These are phyloP conservation scores for Falco rusticolus DNA, from an alignment of 2,797 vertebrate species.

Conservation along the genomic window DNA sequence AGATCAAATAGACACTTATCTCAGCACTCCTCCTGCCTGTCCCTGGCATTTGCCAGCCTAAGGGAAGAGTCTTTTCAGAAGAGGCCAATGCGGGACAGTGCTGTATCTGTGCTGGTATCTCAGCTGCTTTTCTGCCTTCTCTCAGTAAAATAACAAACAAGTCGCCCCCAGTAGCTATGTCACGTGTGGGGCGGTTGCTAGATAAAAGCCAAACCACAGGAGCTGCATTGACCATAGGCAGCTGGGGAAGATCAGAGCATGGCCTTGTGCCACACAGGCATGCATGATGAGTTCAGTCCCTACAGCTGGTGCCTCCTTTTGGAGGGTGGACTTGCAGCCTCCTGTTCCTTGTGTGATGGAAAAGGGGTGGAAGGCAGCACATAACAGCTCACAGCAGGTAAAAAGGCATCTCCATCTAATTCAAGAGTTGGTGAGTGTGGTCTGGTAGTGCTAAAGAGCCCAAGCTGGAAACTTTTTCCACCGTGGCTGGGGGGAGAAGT, in stretches of 20 bases:
- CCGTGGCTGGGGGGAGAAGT: background rate
- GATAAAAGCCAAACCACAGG: background rate
- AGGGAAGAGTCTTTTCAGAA: constrained; percentile 36
- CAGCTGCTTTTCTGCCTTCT: constrained; percentile 40
- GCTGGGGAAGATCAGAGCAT: background rate
- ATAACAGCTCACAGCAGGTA: background rate
- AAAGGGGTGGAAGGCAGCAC: background rate
- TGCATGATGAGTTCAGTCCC: background rate
- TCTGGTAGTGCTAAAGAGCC: background rate
- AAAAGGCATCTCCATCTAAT: background rate
- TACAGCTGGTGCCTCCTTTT: background rate
- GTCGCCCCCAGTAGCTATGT: background rate
- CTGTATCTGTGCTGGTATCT: background rate
- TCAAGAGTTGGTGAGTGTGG: background rate
- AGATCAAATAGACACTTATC: constrained; percentile 67
- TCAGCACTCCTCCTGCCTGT: constrained; percentile 33
- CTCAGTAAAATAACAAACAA: constrained; percentile 22
- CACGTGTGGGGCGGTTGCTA: background rate
- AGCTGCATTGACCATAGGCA: background rate
- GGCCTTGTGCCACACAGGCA: background rate
- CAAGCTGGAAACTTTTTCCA: background rate
- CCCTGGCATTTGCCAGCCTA: constrained; percentile 39
- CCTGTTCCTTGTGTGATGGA: background rate
- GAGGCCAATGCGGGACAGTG: background rate
- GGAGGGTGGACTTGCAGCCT: background rate